Conservation (phyloP, 2,888 invertebrate species). For the Empis livida region DNA sequence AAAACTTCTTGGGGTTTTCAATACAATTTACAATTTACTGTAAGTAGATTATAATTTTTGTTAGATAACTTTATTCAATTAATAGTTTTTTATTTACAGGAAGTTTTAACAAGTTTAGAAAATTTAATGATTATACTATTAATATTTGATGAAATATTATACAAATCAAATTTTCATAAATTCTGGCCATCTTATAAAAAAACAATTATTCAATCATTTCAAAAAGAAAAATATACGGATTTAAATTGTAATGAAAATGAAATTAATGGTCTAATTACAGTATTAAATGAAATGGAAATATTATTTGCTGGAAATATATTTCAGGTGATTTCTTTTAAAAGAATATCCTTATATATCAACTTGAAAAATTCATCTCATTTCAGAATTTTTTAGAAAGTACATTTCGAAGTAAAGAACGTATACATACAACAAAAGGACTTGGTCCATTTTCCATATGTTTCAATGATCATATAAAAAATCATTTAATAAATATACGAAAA, state of each 20-base stretch:
- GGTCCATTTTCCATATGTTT: constrained; percentile 25
- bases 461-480: constrained; percentile 23
- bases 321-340: constrained; percentile 38
- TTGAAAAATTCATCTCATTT: too few relatives aligned
- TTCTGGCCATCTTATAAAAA: constrained; percentile 71
- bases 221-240: constrained; percentile 46
- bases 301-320: constrained; percentile 50
- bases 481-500: constrained; percentile 29
- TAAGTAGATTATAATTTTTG: background rate
- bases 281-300: constrained; percentile 44
- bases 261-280: constrained; percentile 53
- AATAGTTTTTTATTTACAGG: constrained; percentile 16
- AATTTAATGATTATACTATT: constrained; percentile 52
- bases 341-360: too few relatives aligned
- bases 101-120: constrained; percentile 42
- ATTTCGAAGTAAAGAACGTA: constrained; percentile 16
- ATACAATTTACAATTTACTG: constrained; percentile 2
- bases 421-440: constrained; percentile 14
- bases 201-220: constrained; percentile 49
- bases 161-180: constrained; percentile 27
- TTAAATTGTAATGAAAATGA: constrained; percentile 40
- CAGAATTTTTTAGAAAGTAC: constrained; percentile 5
- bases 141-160: constrained; percentile 38
- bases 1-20: constrained; percentile 4
- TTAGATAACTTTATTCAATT: background rate